Base-by-base conservation (phyloP, 2,113 vertebrate genomes). In the Gobiocypris rarus region DNA sequence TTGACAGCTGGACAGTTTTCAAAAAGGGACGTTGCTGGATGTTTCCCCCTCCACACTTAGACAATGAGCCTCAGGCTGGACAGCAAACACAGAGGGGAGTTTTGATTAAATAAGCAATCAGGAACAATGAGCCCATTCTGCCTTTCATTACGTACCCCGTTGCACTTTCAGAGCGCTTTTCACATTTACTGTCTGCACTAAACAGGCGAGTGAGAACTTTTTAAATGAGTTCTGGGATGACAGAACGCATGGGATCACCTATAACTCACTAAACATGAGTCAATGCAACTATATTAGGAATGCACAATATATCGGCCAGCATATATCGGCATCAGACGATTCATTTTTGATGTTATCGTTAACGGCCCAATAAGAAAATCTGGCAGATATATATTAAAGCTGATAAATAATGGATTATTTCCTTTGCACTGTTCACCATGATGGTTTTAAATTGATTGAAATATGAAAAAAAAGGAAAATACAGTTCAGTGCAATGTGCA, bases 1-100 rank as follows among this genome's bases (percentile, higher is more conserved):
- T 95, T 95, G 93, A 94, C 93, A 94, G 92, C 93, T 94, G 93
- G 93, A 94, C 93, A 94, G 92, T 95, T 94, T 94, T 93, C 91
- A 92, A 93, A 94, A 93, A 93, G 91, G 28, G 90, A 91, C 88
- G 86, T 85, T 93, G 91, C 91, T 92, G 88, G 90, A 91, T 86
- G 89, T 92, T 92, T 90, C 92, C 93, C 92, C 87, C 91, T 92
- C 89, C 84, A 86, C 91, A 88, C 82, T n/a, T 22, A 91, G 91
- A 93, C 93, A 94, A 92, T 91, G 90, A 90, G 91, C 77, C 69
- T 75, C 11, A 69, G 89, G 73, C 71, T 56, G 81, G 91, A 88
- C 86, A 31, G 73, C 81, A 69, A 71, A 87, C 86, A 87, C 83
- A 82, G 82, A 84, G 85, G 91, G 91, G 91, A 89, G 89, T 92